Evolutionary conservation across 2,888 invertebrate genomes (phyloP), one percentile per base, ranked within the genome.

Genomic region (Pollenia amentaria): DNA sequence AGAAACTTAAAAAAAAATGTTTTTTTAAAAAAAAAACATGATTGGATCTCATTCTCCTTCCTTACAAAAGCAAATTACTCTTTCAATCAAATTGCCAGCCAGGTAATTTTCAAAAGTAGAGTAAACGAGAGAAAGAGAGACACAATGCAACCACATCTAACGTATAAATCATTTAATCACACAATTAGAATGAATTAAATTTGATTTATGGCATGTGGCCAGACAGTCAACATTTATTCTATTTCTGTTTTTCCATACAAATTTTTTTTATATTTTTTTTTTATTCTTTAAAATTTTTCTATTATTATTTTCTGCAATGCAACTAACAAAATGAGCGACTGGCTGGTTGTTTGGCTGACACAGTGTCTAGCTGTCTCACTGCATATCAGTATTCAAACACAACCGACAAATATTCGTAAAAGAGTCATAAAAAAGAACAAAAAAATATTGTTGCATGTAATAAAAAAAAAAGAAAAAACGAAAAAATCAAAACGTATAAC

Each of bases 181-280:
- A 85, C 87, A 87, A 88, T 88, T 88, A 88, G 85, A 87, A 85
- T 79, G 79, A 80, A 83, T 83, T 83, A 88, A 85, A 88, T 88
- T 87, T 88, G 88, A 85, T 88, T 88, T 88, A 85, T 85, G 85
- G 73, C 82, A 73, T 83, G 48, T 75, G 84, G 73, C 67, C 73
- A 77, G 81, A 84, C 86, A 75, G 83, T 64, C 83, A 84, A 84
- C 69, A 64, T 67, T 72, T 16, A 83, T 64, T 18, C 72, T 0
- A 60, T 48, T 21, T 78, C n/a, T 55, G 16, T 53, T 65, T 77
- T 38, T 44, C 7, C 14, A 8, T 51, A n/a, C 40, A 16, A 12
- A n/a, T n/a, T 53, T 51, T 53, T 16, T n/a, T 53, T 65, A 16
- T 29, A 55, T n/a, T 11, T 29, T 2, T 16, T 7, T 14, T 44